These are phyloP conservation scores for Tachina lurida DNA, from an alignment of 2,888 invertebrate species.

Conservation along the genomic window DNA sequence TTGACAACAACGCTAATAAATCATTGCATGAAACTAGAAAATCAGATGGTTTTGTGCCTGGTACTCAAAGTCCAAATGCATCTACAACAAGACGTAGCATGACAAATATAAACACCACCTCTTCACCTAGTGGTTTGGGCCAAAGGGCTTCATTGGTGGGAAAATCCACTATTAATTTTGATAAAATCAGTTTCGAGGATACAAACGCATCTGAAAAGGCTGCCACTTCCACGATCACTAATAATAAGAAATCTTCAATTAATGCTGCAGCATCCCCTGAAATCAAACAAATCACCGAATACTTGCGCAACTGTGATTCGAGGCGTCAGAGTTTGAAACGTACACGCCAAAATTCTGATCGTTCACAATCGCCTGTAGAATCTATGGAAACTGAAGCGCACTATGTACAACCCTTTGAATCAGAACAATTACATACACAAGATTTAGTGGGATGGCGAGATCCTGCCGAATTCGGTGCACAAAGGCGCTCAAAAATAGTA, in stretches of 20 bases:
- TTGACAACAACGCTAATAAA: constrained; percentile 9
- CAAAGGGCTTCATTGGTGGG: constrained; percentile 72
- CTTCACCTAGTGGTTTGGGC: constrained; percentile 58
- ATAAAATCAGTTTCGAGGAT: constrained; percentile 81
- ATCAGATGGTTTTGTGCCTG: constrained; percentile 74
- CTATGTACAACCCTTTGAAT: constrained; percentile 79
- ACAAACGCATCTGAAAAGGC: constrained; percentile 70
- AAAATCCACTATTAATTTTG: constrained; percentile 78
- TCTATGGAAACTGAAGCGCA: constrained; percentile 74
- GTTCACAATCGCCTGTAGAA: constrained; percentile 53
- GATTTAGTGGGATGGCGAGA: constrained; percentile 90
- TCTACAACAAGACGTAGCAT: constrained; percentile 36
- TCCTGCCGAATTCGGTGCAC: constrained; percentile 81
- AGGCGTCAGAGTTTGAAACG: constrained; percentile 78
- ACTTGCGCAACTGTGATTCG: constrained; percentile 78
- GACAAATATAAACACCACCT: constrained; percentile 10
- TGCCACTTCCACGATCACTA: neutral
- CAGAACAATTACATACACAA: constrained; percentile 82
- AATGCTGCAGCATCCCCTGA: constrained; percentile 75
- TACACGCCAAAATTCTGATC: constrained; percentile 50
- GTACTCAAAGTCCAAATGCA: constrained; percentile 75
- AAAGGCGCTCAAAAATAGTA: constrained; percentile 73
- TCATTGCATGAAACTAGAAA: constrained; percentile 43
- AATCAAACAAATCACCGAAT: constrained; percentile 80
- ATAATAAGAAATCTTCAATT: constrained; percentile 32